These are phyloP conservation scores for Drosophila rubida DNA, from an alignment of 2,888 invertebrate species.

Conservation along the genomic window DNA sequence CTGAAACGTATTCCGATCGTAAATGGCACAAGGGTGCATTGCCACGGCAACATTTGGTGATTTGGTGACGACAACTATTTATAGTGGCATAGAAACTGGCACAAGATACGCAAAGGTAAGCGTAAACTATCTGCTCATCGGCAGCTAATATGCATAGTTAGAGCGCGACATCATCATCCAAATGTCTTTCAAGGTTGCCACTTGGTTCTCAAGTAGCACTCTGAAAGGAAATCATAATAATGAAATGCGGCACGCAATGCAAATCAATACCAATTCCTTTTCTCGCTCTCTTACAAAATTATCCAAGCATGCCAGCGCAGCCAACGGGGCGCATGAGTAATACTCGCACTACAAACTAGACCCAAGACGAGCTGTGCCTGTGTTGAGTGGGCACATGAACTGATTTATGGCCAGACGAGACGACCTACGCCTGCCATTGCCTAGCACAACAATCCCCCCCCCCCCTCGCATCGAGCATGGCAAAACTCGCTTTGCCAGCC, in stretches of 20 bases:
- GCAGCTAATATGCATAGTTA: conserved; percentile 42
- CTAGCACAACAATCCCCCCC: conserved; percentile 43
- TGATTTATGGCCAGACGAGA: conserved; percentile 40
- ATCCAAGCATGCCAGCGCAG: conserved; percentile 20
- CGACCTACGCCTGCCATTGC: conserved; percentile 41
- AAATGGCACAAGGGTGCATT: conserved; percentile 77
- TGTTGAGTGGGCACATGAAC: conserved; percentile 31
- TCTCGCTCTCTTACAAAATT: conserved; percentile 5
- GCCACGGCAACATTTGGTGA: conserved; percentile 48
- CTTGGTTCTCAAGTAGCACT: conserved; percentile 36
- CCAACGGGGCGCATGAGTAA: conserved; percentile 32
- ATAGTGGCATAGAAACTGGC: conserved; percentile 46
- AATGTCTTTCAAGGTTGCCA: conserved; percentile 46
- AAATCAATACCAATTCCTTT: conserved; percentile 60
- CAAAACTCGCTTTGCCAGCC: conserved; percentile 17
- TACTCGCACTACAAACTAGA: conserved; percentile 7
- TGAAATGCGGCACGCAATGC: conserved; percentile 61
- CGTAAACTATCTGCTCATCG: not conserved
- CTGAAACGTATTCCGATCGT: conserved; percentile 26
- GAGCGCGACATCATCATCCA: conserved; percentile 18
- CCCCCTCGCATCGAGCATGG: not conserved
- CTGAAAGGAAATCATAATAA: conserved; percentile 7
- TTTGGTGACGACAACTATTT: conserved; percentile 45
- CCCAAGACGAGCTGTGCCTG: not conserved
- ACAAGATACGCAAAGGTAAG: conserved; percentile 32